Conservation (phyloP, 2,797 vertebrate species). For the Girardinus metallicus region DNA sequence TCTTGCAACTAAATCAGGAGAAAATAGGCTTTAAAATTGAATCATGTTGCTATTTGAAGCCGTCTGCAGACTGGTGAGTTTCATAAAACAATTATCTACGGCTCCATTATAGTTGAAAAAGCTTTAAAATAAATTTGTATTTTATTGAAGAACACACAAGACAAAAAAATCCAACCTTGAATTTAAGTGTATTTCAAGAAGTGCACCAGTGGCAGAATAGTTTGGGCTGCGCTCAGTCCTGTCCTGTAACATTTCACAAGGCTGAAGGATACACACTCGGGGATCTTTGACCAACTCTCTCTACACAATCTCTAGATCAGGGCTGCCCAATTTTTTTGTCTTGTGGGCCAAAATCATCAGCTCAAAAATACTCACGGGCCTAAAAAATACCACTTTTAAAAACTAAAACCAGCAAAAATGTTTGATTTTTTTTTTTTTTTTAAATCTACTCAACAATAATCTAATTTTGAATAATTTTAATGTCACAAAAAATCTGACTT, state of each 20-base stretch:
- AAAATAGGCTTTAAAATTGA: not conserved
- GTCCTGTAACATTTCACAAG: not conserved
- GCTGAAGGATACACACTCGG: not conserved
- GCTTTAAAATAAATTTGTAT: not conserved
- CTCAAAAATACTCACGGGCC: no score
- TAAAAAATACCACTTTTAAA: no score
- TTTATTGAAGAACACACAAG: not conserved
- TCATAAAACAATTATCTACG: not conserved
- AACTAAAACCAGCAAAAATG: no score
- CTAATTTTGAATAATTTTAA: no score
- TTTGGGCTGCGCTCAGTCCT: not conserved
- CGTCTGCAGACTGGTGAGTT: not conserved
- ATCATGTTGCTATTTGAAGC: not conserved
- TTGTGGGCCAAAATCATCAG: no score
- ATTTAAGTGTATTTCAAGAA: not conserved
- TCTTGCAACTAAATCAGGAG: not conserved
- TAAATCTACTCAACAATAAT: no score
- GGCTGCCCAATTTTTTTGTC: no score
- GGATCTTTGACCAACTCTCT: not conserved
- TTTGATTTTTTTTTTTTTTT: no score
- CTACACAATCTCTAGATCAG: not conserved
- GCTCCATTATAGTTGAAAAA: not conserved
- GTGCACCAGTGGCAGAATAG: not conserved
- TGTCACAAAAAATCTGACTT: no score
- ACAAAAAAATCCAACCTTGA: not conserved